phyloP scores from a whole-genome alignment of 1,140 invertebrate genomes.

The Eurosta solidaginis region DNA sequence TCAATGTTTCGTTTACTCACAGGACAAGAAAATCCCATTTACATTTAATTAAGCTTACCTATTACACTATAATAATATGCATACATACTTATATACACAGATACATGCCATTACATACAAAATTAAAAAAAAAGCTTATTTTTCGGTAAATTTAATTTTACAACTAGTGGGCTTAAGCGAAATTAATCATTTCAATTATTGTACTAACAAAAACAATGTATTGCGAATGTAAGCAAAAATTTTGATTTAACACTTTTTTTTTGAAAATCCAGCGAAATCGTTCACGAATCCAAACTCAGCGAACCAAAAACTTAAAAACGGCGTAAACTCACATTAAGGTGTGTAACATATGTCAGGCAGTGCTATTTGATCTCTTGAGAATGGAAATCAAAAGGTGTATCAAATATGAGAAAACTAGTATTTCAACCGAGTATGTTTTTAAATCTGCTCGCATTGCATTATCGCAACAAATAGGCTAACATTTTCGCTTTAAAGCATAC shows the following conservation, averaged over 20 bases:
- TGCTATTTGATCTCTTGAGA: not conserved
- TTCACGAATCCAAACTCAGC: too few relatives aligned
- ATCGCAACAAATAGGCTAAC: too few relatives aligned
- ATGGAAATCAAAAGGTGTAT: not conserved
- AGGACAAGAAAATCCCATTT: conserved; percentile 98
- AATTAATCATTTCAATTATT: not conserved
- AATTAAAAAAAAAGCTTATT: not conserved
- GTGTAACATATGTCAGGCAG: not conserved
- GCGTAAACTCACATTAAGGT: too few relatives aligned
- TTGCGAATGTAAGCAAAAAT: not conserved
- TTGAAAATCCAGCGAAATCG: not conserved
- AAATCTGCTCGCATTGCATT: too few relatives aligned
- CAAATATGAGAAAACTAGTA: too few relatives aligned
- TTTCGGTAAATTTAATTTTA: not conserved
- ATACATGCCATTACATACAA: not conserved
- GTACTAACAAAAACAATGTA: not conserved
- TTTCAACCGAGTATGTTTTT: too few relatives aligned
- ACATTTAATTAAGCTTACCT: conserved; percentile 72
- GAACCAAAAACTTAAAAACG: too few relatives aligned
- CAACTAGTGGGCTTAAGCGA: not conserved
- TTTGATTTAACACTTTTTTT: not conserved
- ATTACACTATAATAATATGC: not conserved
- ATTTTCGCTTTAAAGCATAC: not conserved
- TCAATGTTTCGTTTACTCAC: conserved; percentile 99
- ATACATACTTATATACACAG: too few relatives aligned